Base-by-base conservation (phyloP, 2,888 invertebrate species). In the Lacanobia oleracea region DNA sequence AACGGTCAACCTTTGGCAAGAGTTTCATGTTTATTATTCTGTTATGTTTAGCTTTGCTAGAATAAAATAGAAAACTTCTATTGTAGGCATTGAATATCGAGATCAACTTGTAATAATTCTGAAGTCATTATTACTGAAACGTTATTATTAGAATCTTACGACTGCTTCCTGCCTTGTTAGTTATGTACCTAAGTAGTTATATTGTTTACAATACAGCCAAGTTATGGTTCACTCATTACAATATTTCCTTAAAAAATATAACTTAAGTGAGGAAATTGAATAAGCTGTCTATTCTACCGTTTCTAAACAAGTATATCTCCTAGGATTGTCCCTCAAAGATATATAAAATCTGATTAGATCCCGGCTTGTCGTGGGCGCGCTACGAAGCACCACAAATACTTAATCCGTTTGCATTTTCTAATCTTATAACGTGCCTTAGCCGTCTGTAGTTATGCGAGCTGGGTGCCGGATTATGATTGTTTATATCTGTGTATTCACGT, bases 361-460 rank as follows among this genome's bases (percentile, higher is more conserved):
- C 88, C 77, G 76, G 83, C 83, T 83, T 78, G 84, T 89, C 90
- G 91, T 91, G 90, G 92, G 91, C 91, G 90, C 89, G 87, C 87
- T 75, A 88, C 74, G 95, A 95, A 95, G 95, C 95, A 92, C 95
- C 90, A 93, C 94, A 95, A 94, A 91, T 90, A 91, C 90, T 89
- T 94, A 94, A 95, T 95, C 95, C 94, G 89, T 94, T 95, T 93
- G 94, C 94, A 95, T 92, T 89, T 85, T 94, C 95, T 95, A 95
- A 95, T 95, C 95, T 95, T 95, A 94, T 95, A 95, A 95, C 80
- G 92, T 93, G 90, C 94, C 95, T 95, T 94, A 94, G 92, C 93
- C 90, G 88, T 77, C 73, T 85, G 69, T 72, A 78, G 61, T 68
- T 65, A 65, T 65, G 65, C 50, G 63, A 67, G 57, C 48, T 62